These are phyloP conservation scores for Charanyca ferruginea DNA, from an alignment of 2,888 invertebrate genomes.

Conservation along the genomic window DNA sequence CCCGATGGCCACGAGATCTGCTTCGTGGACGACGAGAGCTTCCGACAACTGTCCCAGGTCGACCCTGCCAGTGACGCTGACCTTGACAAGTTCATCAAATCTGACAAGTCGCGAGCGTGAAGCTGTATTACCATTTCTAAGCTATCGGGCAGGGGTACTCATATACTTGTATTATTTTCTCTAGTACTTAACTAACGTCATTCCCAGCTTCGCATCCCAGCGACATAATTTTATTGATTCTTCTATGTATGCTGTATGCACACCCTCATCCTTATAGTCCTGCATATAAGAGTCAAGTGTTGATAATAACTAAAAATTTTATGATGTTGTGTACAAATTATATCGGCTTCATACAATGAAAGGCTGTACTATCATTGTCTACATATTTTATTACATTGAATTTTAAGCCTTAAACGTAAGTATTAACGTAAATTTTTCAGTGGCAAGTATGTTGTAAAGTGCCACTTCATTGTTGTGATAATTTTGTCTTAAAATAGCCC, in stretches of 20 bases:
- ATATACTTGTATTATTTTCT: constrained; percentile 35
- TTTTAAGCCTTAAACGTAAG: constrained; percentile 26
- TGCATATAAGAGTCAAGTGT: constrained; percentile 23
- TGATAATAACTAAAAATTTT: constrained; percentile 13
- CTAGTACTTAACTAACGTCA: constrained; percentile 16
- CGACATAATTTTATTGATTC: constrained; percentile 28
- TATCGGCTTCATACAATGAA: constrained; percentile 43
- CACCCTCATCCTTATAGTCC: constrained; percentile 33
- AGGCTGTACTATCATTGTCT: constrained; percentile 24
- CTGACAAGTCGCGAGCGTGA: constrained; percentile 91
- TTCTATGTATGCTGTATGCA: constrained; percentile 53
- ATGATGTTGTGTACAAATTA: constrained; percentile 31
- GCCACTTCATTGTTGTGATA: constrained; percentile 45
- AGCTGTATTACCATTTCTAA: constrained; percentile 21
- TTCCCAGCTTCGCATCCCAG: constrained; percentile 24
- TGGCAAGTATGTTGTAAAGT: constrained; percentile 26
- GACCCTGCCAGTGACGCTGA: constrained; percentile 96
- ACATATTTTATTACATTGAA: constrained; percentile 22
- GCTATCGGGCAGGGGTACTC: constrained; percentile 63
- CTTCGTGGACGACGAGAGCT: constrained; percentile 99
- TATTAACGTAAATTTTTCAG: constrained; percentile 32
- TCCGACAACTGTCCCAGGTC: constrained; percentile 95
- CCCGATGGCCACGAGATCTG: constrained; percentile 99
- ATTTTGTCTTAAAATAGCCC: constrained; percentile 34
- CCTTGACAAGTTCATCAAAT: constrained; percentile 94